Conservation (phyloP, 2,797 vertebrate species). For the Galago senegalensis region DNA sequence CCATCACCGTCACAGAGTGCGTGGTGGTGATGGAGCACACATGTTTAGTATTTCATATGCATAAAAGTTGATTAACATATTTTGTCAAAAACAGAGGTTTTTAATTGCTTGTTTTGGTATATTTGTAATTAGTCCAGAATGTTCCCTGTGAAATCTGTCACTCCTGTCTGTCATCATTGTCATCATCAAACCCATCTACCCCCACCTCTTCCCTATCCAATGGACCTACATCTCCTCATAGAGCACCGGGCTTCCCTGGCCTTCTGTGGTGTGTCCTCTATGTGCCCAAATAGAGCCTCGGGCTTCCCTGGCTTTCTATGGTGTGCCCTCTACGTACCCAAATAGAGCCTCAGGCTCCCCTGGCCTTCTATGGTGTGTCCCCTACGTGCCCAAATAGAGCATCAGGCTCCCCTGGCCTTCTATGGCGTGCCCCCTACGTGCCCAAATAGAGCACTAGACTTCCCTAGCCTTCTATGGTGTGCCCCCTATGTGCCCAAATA, state of each 20-base stretch:
- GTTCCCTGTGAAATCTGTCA: background rate
- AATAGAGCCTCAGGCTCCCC: too few relatives aligned
- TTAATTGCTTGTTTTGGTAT: background rate
- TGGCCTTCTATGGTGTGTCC: too few relatives aligned
- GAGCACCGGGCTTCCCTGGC: background rate
- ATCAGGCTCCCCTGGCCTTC: too few relatives aligned
- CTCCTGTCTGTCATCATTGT: background rate
- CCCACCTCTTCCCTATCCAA: background rate
- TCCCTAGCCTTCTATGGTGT: too few relatives aligned
- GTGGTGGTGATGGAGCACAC: background rate
- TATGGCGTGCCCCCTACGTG: too few relatives aligned
- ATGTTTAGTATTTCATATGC: background rate
- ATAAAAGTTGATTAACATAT: background rate
- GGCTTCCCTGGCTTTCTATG: too few relatives aligned
- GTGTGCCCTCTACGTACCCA: too few relatives aligned
- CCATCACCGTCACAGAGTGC: background rate
- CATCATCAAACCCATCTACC: too few relatives aligned
- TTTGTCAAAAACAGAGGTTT: background rate
- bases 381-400: too few relatives aligned
- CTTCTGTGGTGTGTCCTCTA: background rate
- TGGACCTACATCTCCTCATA: background rate
- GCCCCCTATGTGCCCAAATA: too few relatives aligned
- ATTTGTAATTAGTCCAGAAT: constrained; percentile 25
- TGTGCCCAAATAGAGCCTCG: background rate
- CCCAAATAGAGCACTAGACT: too few relatives aligned